Conservation (phyloP, 2,888 invertebrate species). For the Tachystola acroxantha region DNA sequence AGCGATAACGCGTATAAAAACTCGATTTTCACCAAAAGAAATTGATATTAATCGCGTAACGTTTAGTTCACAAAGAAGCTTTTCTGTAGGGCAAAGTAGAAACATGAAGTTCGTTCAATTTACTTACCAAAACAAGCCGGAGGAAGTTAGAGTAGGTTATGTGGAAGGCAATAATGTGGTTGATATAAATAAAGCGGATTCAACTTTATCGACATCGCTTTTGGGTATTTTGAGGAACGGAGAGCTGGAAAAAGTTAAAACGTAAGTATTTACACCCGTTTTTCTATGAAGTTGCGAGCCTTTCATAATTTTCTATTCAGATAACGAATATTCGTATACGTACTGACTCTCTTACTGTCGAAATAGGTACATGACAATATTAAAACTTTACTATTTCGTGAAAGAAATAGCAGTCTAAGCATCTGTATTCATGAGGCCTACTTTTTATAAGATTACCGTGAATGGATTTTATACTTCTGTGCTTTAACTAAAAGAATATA, state of each 20-base stretch:
- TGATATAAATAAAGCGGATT: conserved; percentile 81
- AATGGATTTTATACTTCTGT: no score
- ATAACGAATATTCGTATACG: no score
- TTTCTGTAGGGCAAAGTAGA: conserved; percentile 37
- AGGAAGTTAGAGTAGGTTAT: conserved; percentile 82
- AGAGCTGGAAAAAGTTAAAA: conserved; percentile 39
- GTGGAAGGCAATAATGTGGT: conserved; percentile 81
- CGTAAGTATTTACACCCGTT: conserved; percentile 40
- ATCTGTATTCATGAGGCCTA: no score
- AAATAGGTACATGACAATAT: no score
- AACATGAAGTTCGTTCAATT: conserved; percentile 87
- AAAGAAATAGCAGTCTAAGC: no score
- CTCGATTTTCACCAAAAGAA: conserved; percentile 24
- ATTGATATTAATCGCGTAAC: conserved; percentile 19
- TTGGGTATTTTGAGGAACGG: conserved; percentile 61
- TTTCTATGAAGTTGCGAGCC: no score
- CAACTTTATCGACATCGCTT: conserved; percentile 53
- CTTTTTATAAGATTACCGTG: no score
- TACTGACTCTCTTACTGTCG: no score
- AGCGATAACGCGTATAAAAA: conserved; percentile 38
- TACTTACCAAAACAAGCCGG: conserved; percentile 69
- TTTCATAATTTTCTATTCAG: no score
- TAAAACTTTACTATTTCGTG: no score
- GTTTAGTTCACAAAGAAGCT: conserved; percentile 20
- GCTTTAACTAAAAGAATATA: no score